A percentile compares a stretch with the other conserved stretches of the same genome.
Evolutionary conservation across 2,797 vertebrate species (phyloP).

Genomic region (Falco concolor): DNA sequence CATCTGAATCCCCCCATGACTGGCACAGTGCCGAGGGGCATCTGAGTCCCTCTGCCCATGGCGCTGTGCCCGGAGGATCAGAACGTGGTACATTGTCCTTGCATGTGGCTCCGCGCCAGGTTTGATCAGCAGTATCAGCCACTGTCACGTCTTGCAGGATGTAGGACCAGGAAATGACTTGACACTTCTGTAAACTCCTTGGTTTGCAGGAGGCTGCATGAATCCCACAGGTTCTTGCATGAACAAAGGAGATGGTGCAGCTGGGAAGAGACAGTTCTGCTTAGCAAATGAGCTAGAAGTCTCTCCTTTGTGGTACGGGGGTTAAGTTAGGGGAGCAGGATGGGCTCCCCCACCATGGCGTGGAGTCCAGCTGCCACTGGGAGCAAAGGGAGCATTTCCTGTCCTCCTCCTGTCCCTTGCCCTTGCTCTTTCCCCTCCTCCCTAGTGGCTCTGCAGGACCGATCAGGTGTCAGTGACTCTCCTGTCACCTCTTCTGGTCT

Average conservation of each 20-base stretch:
- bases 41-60: constrained; percentile 4
- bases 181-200: neutral
- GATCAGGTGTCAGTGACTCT: neutral
- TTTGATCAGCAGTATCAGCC: neutral
- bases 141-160: neutral
- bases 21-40: constrained; percentile 45
- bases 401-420: neutral
- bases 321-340: neutral
- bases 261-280: neutral
- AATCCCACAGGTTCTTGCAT: neutral
- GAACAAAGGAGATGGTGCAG: rapidly evolving
- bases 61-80: neutral
- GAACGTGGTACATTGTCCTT: constrained; percentile 11
- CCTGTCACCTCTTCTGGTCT: neutral
- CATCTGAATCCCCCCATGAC: constrained; percentile 1
- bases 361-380: neutral
- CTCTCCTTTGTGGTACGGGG: neutral
- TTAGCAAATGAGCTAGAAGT: neutral
- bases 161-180: neutral
- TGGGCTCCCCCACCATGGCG: neutral
- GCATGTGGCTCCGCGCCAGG: constrained; percentile 1
- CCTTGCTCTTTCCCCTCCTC: neutral
- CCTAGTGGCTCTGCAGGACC: neutral
- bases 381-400: neutral
- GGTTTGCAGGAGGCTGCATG: neutral